A percentile compares a stretch with the other conserved stretches of the same genome.
phyloP scores from a whole-genome alignment of 2,113 vertebrate genomes.

The Numenius arquata region DNA sequence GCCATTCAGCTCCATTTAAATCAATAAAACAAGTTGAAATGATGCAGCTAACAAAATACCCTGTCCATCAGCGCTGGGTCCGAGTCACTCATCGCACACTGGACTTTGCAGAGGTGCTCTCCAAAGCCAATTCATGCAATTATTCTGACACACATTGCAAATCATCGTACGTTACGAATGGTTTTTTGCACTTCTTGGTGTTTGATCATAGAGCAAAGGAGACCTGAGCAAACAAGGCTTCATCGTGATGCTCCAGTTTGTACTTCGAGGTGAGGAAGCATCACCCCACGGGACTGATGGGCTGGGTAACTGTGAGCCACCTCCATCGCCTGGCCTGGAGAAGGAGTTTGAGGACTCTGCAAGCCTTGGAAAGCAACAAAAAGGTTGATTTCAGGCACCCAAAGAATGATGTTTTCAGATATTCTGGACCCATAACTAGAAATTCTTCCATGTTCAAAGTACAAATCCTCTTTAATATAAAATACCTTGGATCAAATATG shows the following conservation, averaged over 20 bases:
- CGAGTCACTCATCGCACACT: neutral
- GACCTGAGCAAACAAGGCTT: neutral
- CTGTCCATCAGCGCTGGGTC: neutral
- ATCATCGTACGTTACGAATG: accelerated
- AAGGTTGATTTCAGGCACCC: neutral
- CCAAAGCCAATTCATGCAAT: neutral
- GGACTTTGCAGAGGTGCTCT: neutral
- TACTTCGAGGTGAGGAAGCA: neutral
- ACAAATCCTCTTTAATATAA: neutral
- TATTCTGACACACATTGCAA: accelerated
- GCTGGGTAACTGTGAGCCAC: neutral
- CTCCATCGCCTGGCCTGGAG: neutral
- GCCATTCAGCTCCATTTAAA: neutral
- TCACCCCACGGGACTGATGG: accelerated
- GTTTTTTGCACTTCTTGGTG: neutral
- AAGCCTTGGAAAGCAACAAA: neutral
- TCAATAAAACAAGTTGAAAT: neutral
- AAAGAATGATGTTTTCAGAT: accelerated
- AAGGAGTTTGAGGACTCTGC: neutral
- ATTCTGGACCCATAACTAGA: neutral
- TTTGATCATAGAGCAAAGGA: neutral
- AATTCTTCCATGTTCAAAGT: neutral
- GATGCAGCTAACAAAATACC: neutral
- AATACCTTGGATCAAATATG: neutral
- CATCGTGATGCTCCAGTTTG: neutral